Evolutionary conservation across 2,797 vertebrate genomes (phyloP), one percentile per base, ranked within the genome.

Genomic region (Schizopygopsis pylzovi): DNA sequence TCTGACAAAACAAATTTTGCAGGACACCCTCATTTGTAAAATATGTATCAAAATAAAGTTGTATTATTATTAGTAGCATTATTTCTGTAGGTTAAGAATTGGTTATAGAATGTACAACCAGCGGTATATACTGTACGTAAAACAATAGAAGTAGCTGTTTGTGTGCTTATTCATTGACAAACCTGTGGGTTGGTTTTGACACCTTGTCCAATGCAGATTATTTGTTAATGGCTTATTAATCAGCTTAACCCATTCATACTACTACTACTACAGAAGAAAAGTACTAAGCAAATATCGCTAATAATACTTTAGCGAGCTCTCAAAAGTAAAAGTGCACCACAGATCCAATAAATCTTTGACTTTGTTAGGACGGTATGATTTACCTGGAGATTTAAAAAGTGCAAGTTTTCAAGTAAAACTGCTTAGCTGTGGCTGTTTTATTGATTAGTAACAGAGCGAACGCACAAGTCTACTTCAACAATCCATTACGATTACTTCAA

Each of bases 381-480:
- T 68, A 68, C 45, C 79, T 68, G 63, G 79, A 81, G 82, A 84
- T 28, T 78, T 84, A 20, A n/a, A 52, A 63, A 81, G 63, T 49
- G 52, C 12, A 70, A 22, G 7, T 68, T 81, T 54, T 16, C 18
- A 54, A 45, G 52, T 45, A 47, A 49, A 78, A 43, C 33, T 18
- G 25, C 72, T 43, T 61, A 68, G 82, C 22, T 77, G 15, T 54
- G 59, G 33, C 22, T 67, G 22, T 54, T 68, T 84, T 79, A 84
- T 84, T 84, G 75, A 84, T 43, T 78, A 33, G 37, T 6, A 67
- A 37, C 37, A 13, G 81, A 73, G 39, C 39, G 33, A 10, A 67
- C 0, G 12, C 45, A 54, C 72, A 68, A 15, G 22, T 37, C 15
- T 1, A 22, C 75, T 49, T 84, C 73, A 47, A 84, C 41, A 84